phyloP scores from a whole-genome alignment of 2,888 invertebrate species.

The Bembecia ichneumoniformis region DNA sequence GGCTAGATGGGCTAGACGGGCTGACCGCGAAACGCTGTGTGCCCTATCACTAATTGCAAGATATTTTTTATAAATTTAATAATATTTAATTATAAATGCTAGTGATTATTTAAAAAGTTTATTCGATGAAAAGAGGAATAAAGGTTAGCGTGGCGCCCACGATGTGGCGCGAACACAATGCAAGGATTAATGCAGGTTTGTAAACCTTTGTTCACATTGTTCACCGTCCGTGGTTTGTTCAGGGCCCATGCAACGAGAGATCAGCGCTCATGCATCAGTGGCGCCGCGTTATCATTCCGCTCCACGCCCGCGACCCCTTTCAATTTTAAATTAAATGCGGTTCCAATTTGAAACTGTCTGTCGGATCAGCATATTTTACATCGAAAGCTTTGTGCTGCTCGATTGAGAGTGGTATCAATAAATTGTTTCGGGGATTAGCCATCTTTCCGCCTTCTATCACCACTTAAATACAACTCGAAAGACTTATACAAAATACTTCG shows the following conservation, averaged over 20 bases:
- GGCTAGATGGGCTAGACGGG: too few species aligned
- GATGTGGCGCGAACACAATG: constrained; percentile 29
- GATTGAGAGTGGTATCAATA: constrained; percentile 46
- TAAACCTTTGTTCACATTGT: constrained; percentile 43
- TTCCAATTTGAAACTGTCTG: constrained; percentile 52
- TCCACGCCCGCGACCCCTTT: constrained; percentile 52
- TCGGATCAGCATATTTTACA: constrained; percentile 63
- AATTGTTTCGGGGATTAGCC: constrained; percentile 28
- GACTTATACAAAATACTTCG: too few species aligned
- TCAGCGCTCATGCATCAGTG: constrained; percentile 40
- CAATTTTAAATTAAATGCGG: constrained; percentile 40
- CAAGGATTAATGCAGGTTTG: constrained; percentile 51
- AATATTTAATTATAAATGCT: too few species aligned
- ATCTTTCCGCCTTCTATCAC: not conserved
- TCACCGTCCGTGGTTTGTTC: constrained; percentile 29
- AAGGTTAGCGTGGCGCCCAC: not conserved
- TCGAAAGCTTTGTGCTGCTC: constrained; percentile 37
- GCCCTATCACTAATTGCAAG: too few species aligned
- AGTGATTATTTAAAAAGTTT: not conserved
- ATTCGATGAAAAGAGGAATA: not conserved
- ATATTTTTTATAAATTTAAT: too few species aligned
- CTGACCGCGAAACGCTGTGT: too few species aligned
- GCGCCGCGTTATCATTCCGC: constrained; percentile 43
- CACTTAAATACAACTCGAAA: too few species aligned
- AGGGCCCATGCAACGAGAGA: constrained; percentile 37